A percentile compares a stretch with the other conserved stretches of the same genome.
Evolutionary conservation across 2,888 invertebrate species (phyloP).

Genomic region (Leptothorax acervorum): DNA sequence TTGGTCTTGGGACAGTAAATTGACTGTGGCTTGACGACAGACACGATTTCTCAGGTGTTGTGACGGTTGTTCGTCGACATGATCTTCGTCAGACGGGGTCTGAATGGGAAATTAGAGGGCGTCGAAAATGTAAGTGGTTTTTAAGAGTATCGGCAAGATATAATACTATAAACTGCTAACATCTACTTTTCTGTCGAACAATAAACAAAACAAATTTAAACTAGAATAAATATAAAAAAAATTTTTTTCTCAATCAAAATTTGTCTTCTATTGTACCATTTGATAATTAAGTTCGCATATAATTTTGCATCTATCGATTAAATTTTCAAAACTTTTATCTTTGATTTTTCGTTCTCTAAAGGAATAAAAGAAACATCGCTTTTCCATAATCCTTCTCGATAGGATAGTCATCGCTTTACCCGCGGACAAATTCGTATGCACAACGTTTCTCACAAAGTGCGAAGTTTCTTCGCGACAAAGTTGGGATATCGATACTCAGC

Average conservation of each 20-base stretch:
- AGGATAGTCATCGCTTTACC: background rate
- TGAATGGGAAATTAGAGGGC: conserved; percentile 12
- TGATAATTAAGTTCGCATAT: background rate
- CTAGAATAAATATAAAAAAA: background rate
- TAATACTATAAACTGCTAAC: background rate
- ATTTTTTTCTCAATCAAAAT: background rate
- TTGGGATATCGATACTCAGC: conserved; percentile 76
- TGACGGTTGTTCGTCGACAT: background rate
- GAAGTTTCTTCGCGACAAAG: conserved; percentile 23
- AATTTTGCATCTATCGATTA: background rate
- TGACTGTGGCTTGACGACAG: conserved; percentile 41
- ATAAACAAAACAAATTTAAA: background rate
- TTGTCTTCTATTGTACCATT: background rate
- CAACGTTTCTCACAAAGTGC: conserved; percentile 24
- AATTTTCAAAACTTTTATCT: background rate
- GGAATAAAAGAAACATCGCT: background rate
- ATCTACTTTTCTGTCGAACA: background rate
- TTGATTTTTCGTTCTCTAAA: background rate
- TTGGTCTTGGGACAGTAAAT: conserved; percentile 26
- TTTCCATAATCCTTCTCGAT: conserved; percentile 10
- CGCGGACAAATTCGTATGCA: conserved; percentile 5
- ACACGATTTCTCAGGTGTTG: conserved; percentile 29
- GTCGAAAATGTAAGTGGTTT: background rate
- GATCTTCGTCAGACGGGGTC: background rate
- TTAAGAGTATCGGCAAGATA: background rate